phyloP scores from a whole-genome alignment of 2,797 vertebrate species.

The Hydrocynus forskahlii region DNA sequence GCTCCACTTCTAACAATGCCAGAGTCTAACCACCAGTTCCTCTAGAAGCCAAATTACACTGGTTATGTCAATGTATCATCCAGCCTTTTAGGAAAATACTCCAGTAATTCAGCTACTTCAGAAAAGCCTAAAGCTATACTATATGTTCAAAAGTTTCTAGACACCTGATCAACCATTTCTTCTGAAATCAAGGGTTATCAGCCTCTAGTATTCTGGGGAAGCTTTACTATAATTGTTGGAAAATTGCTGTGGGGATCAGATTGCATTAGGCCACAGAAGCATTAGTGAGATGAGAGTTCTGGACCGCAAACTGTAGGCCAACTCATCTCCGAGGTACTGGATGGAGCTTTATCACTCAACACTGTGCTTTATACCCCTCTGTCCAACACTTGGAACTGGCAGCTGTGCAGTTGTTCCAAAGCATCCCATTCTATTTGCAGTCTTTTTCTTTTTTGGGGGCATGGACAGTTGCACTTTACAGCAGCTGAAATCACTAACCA shows the following conservation, averaged over 20 bases:
- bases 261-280: not conserved
- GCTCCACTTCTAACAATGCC: constrained; percentile 51
- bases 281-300: not conserved
- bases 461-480: no score
- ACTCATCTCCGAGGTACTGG: not conserved
- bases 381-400: not conserved
- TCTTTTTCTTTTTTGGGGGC: not conserved
- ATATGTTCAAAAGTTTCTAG: not conserved
- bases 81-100: constrained; percentile 16
- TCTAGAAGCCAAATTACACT: constrained; percentile 48
- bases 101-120: not conserved
- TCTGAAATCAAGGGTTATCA: not conserved
- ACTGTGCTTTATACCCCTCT: not conserved
- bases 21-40: constrained; percentile 42
- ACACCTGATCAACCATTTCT: not conserved
- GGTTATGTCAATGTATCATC: constrained; percentile 54
- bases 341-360: not conserved
- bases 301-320: not conserved
- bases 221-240: not conserved
- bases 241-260: not conserved
- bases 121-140: not conserved
- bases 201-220: not conserved
- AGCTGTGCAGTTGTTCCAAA: not conserved
- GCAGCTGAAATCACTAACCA: not conserved
- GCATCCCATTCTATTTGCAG: no score